Base-by-base conservation (phyloP, 2,113 vertebrate genomes). In the Drymodes brunneopygia region DNA sequence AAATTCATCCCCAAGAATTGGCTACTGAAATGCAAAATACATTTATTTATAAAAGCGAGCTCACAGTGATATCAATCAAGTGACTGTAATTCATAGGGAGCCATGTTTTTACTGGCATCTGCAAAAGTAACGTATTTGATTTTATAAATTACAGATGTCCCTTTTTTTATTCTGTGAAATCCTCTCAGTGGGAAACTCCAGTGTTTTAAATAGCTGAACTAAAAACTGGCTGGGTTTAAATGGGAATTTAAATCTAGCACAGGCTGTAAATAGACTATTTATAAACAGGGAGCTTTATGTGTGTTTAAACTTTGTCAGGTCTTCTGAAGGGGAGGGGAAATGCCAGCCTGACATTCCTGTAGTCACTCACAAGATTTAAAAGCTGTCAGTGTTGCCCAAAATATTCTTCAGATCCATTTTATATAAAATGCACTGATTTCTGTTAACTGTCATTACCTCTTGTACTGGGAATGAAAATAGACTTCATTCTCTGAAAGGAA, bases 231-330 rank as follows among this genome's bases (percentile, higher is more conserved):
- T 79, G 29, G 56, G 64, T 90, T 90, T 64, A 86, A 88, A 93
- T 56, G 48, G 11, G 81, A 88, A 90, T 96, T 96, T 94, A 80
- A 91, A 95, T 82, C 65, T 50, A 90, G n/a, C 58, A 29, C 40
- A 51, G 60, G 15, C 75, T 93, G 61, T 50, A 88, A 95, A 91
- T 85, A 84, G 81, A 25, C 72, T 77, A 33, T 82, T 94, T 93
- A 85, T 96, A 90, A 95, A 92, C 89, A 95, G 83, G 65, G 85
- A 61, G 57, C 48, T 70, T 85, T 85, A 44, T 72, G 36, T 79
- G 6, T 47, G 25, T 57, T 91, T 79, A 71, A 87, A 65, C 57
- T 92, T 89, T 72, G 45, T 92, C 61, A 81, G 11, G 29, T 42
- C 77, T 53, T 84, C 65, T 61, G 7, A 64, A 47, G 51, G 21